A percentile compares a stretch with the other conserved stretches of the same genome.
These are phyloP conservation scores for Rostratula benghalensis DNA, from an alignment of 2,113 vertebrate genomes.

Conservation along the genomic window DNA sequence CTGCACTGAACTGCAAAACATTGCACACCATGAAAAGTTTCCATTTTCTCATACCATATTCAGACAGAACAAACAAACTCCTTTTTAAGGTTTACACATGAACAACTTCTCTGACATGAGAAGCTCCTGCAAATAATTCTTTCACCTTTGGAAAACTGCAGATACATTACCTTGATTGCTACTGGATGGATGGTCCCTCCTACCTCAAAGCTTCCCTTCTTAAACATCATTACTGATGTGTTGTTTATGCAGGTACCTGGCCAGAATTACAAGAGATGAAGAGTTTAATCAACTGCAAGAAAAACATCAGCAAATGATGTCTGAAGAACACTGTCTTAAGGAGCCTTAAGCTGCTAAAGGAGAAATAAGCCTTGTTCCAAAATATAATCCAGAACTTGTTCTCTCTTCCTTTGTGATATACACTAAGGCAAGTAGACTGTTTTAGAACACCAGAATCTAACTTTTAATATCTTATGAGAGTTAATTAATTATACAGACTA, in stretches of 20 bases:
- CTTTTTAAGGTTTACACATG: background rate
- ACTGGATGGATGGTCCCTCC: constrained; percentile 91
- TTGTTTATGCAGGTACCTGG: constrained; percentile 94
- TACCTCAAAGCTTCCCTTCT: constrained; percentile 96
- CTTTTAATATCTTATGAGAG: background rate
- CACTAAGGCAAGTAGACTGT: background rate
- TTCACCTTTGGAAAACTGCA: background rate
- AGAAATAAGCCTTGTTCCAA: background rate
- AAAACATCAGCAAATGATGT: background rate
- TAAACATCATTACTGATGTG: constrained; percentile 98
- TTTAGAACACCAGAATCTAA: background rate
- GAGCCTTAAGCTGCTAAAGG: background rate
- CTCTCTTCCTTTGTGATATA: background rate
- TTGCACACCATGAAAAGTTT: background rate
- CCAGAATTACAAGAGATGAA: background rate
- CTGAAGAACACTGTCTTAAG: background rate
- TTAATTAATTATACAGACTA: background rate
- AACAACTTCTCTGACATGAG: background rate
- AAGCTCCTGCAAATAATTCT: background rate
- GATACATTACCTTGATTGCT: constrained; percentile 88
- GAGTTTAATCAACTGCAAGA: background rate
- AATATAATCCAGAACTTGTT: background rate
- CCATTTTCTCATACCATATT: background rate
- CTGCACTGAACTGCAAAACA: background rate
- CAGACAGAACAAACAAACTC: background rate